Base-by-base conservation (phyloP, 2,888 invertebrate genomes). In the Aradus depressus region DNA sequence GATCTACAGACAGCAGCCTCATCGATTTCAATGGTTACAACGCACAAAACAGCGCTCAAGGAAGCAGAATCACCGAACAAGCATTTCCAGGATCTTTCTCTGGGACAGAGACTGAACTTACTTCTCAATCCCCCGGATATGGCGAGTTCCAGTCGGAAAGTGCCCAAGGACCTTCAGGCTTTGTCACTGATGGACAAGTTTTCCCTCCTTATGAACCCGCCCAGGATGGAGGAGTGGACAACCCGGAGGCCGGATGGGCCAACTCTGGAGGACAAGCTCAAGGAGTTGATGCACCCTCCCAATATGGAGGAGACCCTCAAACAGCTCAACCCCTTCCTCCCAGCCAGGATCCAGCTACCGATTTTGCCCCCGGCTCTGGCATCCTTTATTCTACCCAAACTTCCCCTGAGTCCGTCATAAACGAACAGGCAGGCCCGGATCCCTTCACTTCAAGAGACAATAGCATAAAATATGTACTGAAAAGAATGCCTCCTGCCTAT, bases 81-180 rank as follows among this genome's bases (percentile, higher is more conserved):
- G 12, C 18, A 14, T 8, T 6, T 16, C 16, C 19, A 19, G 38
- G 12, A 38, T 4, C 10, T 38, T 19, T 21, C 16, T 3, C 21
- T 38, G 12, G 38, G 38, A 4, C 38, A 38, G 38, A 38, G 38
- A 12, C 19, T 38, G 38, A 38, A 12, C 21, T n/a, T 38, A n/a
- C 38, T 38, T 4, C 21, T 38, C 21, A 19, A 38, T 16, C 38
- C 38, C 22, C 38, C 38, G 22, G 38, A 14, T 6, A 8, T 38
- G 16, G 4, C 38, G 5, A 6, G 22, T 19, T 8, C 19, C 12
- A 38, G 12, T 6, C 38, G 21, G 22, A 18, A n/a, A 6, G n/a
- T n/a, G n/a, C n/a, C n/a, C n/a, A 38, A 38, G 12, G 18, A 38
- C 3, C 22, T 21, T 18, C 38, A 38, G 4, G 18, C 19, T 19